Base-by-base conservation (phyloP, 92 coral and sea anemone species). In the Palythoa grandis region DNA sequence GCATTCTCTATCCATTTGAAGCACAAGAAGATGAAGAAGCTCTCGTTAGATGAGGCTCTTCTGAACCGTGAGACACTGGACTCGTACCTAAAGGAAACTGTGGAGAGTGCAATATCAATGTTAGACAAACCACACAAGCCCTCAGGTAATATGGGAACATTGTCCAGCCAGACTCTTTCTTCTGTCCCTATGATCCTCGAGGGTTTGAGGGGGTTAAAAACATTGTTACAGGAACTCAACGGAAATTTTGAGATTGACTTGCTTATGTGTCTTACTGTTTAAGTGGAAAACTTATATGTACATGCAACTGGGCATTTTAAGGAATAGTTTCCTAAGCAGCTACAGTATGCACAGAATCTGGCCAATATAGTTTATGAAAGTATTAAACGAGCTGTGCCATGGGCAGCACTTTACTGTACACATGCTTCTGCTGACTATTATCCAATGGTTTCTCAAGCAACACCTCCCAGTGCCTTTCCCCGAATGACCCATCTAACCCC, bases 151-250 rank as follows among this genome's bases (percentile, higher is more conserved):
- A 61, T 61, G 0, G 78, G 74, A 35, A 85, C 88, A 8, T 50
- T 74, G 63, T 74, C 88, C 50, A 85, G 0, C 56, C 78, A 89
- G 70, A 85, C 86, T n/a, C 78, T 69, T 24, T 50, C 72, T 76
- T 85, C 92, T 7, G 87, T 89, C 60, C n/a, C 39, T 65, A 89
- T 89, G 92, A 89, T 85, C 67, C 78, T 78, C 25, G 71, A 85
- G 58, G 83, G 88, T 11, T 79, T 83, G 78, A 84, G 75, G 77
- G 79, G 76, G 54, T 88, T 86, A 20, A 79, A 69, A 69, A 61
- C 73, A 79, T 78, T 85, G 71, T 65, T 84, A 12, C 69, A 89
- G 71, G 83, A 77, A 85, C 89, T 75, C 50, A 84, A 77, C 58
- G 56, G 85, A 83, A 40, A 77, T 80, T 84, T 66, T 70, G 43